Evolutionary conservation across 2,888 invertebrate species (phyloP), one percentile per base, ranked within the genome.

Genomic region (Caenorhabditis angaria): DNA sequence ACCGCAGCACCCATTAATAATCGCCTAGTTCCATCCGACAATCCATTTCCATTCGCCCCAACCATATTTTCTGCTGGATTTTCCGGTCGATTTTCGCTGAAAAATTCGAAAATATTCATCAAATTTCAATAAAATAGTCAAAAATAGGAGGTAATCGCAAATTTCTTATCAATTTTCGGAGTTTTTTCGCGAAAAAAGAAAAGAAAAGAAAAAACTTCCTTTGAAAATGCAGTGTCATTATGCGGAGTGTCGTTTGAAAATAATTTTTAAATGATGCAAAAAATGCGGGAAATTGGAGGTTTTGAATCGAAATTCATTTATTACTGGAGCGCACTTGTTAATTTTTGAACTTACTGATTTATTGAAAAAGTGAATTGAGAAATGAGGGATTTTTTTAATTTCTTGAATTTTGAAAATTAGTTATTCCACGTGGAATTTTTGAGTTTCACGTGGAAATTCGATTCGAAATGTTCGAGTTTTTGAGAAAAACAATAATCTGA

Each of bases 1-100:
- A 64, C 72, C 1, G 72, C 64, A 20, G 67, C 72, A 32, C 70
- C 55, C 71, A 29, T 64, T 61, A 10, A 72, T 18, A 48, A 72
- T 61, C 64, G 67, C 27, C 64, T 67, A 8, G 67, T 72, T 55
- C 67, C 67, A 61, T 72, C 72, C 27, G 66, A 66, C 18, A 71
- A 56, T 51, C 63, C 66, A 28, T 29, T 53, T 22, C 18, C 63
- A 20, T 29, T 35, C 24, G 63, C 29, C 71, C n/a, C n/a, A n/a
- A n/a, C n/a, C n/a, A n/a, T n/a, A n/a, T n/a, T n/a, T n/a, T n/a
- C n/a, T n/a, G n/a, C n/a, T n/a, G n/a, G n/a, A n/a, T n/a, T n/a
- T n/a, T n/a, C n/a, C n/a, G n/a, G 66, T 71, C 65, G 61, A 66
- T 58, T 60, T 51, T 27, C 28, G 12, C 59, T 59, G 28, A 25